phyloP scores from a whole-genome alignment of 1,140 invertebrate species.

The Caenorhabditis tropicalis region DNA sequence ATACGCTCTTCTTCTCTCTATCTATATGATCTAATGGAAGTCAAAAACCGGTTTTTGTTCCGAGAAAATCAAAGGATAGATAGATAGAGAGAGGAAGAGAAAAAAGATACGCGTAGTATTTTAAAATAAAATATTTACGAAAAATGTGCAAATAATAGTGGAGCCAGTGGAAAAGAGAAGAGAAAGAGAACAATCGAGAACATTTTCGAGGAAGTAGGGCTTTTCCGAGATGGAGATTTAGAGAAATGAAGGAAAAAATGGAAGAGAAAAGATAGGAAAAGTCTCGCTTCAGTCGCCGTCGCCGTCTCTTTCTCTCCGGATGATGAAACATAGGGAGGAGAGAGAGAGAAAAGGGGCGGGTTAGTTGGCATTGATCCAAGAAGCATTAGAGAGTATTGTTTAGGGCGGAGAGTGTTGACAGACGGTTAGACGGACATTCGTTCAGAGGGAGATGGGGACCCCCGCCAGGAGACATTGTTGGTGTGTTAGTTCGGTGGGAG shows the following conservation, averaged over 20 bases:
- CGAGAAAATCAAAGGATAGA: background rate
- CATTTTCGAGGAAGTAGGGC: background rate
- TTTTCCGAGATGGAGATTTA: background rate
- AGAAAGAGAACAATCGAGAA: background rate
- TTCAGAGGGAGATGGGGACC: background rate
- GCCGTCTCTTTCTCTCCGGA: too few species aligned
- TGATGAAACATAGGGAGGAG: constrained; percentile 10
- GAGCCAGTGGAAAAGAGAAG: background rate
- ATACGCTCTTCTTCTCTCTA: background rate
- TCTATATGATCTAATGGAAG: constrained; percentile 2
- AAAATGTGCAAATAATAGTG: constrained; percentile 8
- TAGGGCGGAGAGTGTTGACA: background rate
- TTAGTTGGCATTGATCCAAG: constrained; percentile 41
- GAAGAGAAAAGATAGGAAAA: background rate
- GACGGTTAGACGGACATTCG: background rate
- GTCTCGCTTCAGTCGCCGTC: too few species aligned
- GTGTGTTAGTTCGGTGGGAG: too few species aligned
- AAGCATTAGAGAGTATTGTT: constrained; percentile 2
- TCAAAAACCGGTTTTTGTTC: constrained; percentile 38
- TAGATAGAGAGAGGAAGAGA: background rate
- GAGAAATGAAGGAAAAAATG: background rate
- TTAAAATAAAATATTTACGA: constrained; percentile 37
- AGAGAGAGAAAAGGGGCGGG: background rate
- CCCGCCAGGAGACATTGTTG: too few species aligned
- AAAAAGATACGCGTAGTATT: background rate